Evolutionary conservation across 2,888 invertebrate species (phyloP).

Genomic region (Argyresthia goedartella): DNA sequence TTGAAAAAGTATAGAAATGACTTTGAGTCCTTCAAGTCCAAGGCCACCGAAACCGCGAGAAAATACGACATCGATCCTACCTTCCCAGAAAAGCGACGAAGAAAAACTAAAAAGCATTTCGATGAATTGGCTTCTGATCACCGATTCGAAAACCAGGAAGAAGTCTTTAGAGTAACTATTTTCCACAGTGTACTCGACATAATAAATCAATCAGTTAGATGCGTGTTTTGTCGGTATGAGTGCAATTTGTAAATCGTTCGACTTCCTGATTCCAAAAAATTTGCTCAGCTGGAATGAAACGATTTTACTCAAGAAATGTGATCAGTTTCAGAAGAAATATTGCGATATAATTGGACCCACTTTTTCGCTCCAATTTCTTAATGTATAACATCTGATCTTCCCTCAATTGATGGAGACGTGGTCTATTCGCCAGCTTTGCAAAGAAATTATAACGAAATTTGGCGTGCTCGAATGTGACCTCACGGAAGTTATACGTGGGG

Average conservation of each 20-base stretch:
- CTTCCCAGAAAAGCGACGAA: slow-evolving; percentile 15
- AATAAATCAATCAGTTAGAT: slow-evolving; percentile 19
- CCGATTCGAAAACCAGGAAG: slow-evolving; percentile 12
- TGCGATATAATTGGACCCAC: slow-evolving; percentile 18
- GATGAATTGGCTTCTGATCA: slow-evolving; percentile 15
- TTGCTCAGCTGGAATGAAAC: slow-evolving; percentile 16
- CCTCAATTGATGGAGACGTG: slow-evolving; percentile 14
- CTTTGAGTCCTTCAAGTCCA: too few relatives aligned
- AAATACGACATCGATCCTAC: slow-evolving; percentile 14
- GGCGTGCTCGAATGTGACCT: too few relatives aligned
- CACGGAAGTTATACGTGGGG: too few relatives aligned
- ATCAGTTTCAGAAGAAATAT: too few relatives aligned
- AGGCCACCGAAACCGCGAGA: too few relatives aligned
- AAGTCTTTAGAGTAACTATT: slow-evolving; percentile 4
- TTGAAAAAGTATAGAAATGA: too few relatives aligned
- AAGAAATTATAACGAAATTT: too few relatives aligned
- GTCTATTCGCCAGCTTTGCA: slow-evolving; percentile 14
- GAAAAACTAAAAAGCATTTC: slow-evolving; percentile 19
- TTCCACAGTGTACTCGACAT: slow-evolving; percentile 15
- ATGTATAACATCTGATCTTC: slow-evolving; percentile 17
- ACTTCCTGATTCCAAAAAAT: slow-evolving; percentile 20
- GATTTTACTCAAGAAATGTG: slow-evolving; percentile 18
- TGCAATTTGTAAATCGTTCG: too few relatives aligned
- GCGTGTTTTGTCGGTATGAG: slow-evolving; percentile 19
- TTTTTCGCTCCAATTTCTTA: slow-evolving; percentile 21